Evolutionary conservation across 1,140 invertebrate species (phyloP).

Genomic region (Armadillidium nasatum): DNA sequence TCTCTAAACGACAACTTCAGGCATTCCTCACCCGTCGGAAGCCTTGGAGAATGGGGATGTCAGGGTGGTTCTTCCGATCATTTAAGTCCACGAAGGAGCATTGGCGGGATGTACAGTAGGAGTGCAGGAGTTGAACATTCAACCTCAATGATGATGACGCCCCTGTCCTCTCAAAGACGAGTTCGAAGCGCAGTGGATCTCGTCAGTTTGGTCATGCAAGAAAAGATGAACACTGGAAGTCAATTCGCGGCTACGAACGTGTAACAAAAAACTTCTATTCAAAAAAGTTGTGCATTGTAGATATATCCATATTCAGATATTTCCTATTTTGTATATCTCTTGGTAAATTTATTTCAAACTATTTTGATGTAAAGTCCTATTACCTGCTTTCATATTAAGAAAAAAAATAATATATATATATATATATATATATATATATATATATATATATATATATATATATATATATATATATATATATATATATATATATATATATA

Average conservation of each 20-base stretch:
- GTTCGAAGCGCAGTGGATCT: slow-evolving; percentile 41
- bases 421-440: too few species aligned
- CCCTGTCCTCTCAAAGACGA: slow-evolving; percentile 35
- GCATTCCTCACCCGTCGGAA: slow-evolving; percentile 20
- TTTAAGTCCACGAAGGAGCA: slow-evolving; percentile 26
- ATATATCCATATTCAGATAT: too few species aligned
- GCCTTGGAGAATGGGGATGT: slow-evolving; percentile 8
- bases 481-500: too few species aligned
- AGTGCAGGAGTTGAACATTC: slow-evolving; percentile 26
- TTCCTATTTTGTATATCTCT: too few species aligned
- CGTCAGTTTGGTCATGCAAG: slow-evolving; percentile 41
- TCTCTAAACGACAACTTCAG: neutral
- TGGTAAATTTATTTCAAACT: too few species aligned
- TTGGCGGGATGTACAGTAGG: slow-evolving; percentile 28
- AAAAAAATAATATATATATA: too few species aligned
- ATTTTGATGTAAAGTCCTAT: too few species aligned
- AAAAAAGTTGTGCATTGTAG: too few species aligned
- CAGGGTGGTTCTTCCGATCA: slow-evolving; percentile 27
- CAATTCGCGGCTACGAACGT: neutral
- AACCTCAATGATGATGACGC: slow-evolving; percentile 28
- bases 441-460: too few species aligned
- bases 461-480: too few species aligned
- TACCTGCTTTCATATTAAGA: too few species aligned
- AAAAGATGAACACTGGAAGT: slow-evolving; percentile 20
- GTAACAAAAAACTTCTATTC: too few species aligned